Evolutionary conservation across 2,888 invertebrate genomes (phyloP).

Genomic region (Cataglyphis altisquamis): DNA sequence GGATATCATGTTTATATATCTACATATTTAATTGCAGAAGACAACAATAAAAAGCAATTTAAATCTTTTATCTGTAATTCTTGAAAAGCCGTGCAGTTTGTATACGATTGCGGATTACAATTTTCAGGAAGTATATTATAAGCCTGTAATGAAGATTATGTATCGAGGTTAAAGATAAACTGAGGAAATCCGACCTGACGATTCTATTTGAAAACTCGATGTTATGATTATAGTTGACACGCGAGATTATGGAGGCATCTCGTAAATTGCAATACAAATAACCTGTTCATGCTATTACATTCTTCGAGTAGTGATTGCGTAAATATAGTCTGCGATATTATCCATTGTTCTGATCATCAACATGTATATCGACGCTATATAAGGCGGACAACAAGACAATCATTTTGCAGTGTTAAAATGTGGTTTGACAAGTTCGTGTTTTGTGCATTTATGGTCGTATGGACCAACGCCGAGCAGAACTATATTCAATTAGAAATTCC

Average conservation of each 20-base stretch:
- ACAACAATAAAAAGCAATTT: constrained; percentile 45
- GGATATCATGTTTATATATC: background rate
- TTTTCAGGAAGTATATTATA: constrained; percentile 62
- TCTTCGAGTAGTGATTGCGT: constrained; percentile 42
- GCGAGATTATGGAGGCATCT: constrained; percentile 40
- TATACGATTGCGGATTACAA: constrained; percentile 19
- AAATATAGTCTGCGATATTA: constrained; percentile 52
- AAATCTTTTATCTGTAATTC: background rate
- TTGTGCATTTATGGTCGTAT: constrained; percentile 61
- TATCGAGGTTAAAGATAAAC: constrained; percentile 51
- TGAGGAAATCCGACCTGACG: constrained; percentile 64
- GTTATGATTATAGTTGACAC: constrained; percentile 43
- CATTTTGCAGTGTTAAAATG: constrained; percentile 70
- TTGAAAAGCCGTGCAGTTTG: constrained; percentile 36
- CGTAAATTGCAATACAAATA: constrained; percentile 46
- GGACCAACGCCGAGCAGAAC: constrained; percentile 74
- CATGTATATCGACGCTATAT: constrained; percentile 50
- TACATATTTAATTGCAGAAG: background rate
- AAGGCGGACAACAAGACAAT: constrained; percentile 14
- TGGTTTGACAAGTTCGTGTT: constrained; percentile 71
- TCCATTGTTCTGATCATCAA: constrained; percentile 10
- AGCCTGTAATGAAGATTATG: constrained; percentile 45
- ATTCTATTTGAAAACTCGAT: constrained; percentile 52
- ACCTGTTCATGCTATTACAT: constrained; percentile 49
- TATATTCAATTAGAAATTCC: constrained; percentile 76